Percentiles rank a stretch among this genome's conserved stretches.
Evolutionary conservation across 2,797 vertebrate species (phyloP).

Genomic region (Hydrophis major): DNA sequence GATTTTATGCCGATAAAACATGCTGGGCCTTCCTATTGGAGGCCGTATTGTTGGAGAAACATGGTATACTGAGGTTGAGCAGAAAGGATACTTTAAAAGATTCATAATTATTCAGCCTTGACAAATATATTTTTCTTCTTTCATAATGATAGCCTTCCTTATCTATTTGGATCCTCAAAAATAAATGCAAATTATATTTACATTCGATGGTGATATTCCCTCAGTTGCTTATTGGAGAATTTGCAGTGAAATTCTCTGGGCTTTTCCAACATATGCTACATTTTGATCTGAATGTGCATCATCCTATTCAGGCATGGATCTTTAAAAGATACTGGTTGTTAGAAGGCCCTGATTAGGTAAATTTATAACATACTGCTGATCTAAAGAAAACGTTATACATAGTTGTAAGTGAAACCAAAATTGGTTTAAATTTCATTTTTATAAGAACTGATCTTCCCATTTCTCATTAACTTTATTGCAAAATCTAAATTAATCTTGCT

Average conservation of each 20-base stretch:
- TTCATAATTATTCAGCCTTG: no score
- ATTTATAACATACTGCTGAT: background rate
- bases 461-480: background rate
- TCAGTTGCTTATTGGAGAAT: background rate
- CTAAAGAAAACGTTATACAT: background rate
- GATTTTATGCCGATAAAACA: no score
- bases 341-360: background rate
- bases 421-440: background rate
- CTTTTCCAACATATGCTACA: background rate
- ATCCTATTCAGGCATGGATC: background rate
- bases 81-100: no score
- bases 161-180: background rate
- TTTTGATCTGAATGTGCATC: background rate
- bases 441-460: background rate
- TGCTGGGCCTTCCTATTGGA: no score
- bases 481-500: background rate
- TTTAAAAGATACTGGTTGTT: background rate
- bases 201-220: background rate
- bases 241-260: accelerated
- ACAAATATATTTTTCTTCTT: background rate
- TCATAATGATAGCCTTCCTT: background rate
- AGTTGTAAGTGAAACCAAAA: background rate
- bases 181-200: background rate
- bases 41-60: no score
- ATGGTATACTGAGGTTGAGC: no score